Percentiles rank a stretch among this genome's conserved stretches.
Evolutionary conservation across 2,113 vertebrate species (phyloP).

Genomic region (Poeciliopsis occidentalis): DNA sequence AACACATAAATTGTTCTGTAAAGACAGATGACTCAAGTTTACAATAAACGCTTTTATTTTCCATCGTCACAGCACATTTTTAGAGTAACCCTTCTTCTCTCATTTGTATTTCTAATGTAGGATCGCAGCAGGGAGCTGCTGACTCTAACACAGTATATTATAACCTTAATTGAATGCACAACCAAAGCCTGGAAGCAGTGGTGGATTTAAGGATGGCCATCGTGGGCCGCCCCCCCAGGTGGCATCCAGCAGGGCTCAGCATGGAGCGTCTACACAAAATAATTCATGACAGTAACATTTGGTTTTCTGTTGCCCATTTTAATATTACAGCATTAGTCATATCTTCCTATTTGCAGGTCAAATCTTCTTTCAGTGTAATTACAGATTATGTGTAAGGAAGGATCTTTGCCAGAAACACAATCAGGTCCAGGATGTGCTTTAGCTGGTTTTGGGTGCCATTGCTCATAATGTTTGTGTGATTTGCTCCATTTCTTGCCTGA

Average conservation of each 20-base stretch:
- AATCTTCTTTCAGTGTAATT: not conserved
- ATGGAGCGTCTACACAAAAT: not conserved
- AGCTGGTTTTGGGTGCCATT: not conserved
- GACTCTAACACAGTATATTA: slow-evolving; percentile 61
- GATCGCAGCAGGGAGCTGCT: slow-evolving; percentile 61
- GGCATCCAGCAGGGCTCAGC: slow-evolving; percentile 3
- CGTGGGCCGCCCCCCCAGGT: not conserved
- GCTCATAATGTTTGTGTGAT: not conserved
- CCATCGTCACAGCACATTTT: slow-evolving; percentile 28
- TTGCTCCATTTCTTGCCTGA: not conserved
- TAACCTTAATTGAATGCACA: slow-evolving; percentile 57
- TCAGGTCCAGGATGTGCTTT: no score
- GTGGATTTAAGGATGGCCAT: slow-evolving; percentile 9
- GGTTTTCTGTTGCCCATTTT: not conserved
- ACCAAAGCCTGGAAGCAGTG: slow-evolving; percentile 31
- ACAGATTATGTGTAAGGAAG: not conserved
- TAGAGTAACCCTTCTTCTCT: slow-evolving; percentile 37
- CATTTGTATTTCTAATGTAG: slow-evolving; percentile 65
- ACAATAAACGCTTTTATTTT: slow-evolving; percentile 36
- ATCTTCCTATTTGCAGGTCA: not conserved
- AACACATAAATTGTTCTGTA: slow-evolving; percentile 7
- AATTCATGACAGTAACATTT: not conserved
- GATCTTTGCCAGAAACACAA: not conserved
- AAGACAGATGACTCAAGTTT: slow-evolving; percentile 24
- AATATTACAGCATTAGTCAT: not conserved